Conservation (phyloP, 2,888 invertebrate genomes). For the Lasioglossum villosulum region DNA sequence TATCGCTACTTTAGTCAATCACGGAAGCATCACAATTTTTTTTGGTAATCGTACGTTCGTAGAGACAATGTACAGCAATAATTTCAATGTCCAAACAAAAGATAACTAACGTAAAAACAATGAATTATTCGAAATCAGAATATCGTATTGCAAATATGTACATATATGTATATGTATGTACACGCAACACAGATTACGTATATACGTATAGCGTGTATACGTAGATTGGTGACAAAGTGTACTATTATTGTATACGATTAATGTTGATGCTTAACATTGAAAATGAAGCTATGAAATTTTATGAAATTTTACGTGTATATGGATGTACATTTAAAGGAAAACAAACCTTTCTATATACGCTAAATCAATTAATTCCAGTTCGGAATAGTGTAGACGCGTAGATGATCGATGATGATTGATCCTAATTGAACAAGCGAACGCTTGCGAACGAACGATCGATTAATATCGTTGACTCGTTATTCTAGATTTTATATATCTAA, state of each 20-base stretch:
- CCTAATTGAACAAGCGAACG: slow-evolving; percentile 3
- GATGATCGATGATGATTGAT: slow-evolving; percentile 33
- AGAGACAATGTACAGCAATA: slow-evolving; percentile 45
- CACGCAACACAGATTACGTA: not conserved
- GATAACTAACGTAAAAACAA: slow-evolving; percentile 6
- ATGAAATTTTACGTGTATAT: slow-evolving; percentile 19
- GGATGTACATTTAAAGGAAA: not conserved
- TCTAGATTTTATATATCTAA: slow-evolving; percentile 20
- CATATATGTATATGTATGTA: not conserved
- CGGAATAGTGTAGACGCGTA: not conserved
- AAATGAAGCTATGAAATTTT: slow-evolving; percentile 22
- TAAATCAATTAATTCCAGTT: slow-evolving; percentile 17
- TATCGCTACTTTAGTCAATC: not conserved
- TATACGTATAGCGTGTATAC: not conserved
- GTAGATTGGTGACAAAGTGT: slow-evolving; percentile 31
- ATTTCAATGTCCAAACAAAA: slow-evolving; percentile 15
- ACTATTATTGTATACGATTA: slow-evolving; percentile 20
- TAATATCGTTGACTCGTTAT: slow-evolving; percentile 19
- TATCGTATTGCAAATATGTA: slow-evolving; percentile 16
- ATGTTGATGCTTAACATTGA: slow-evolving; percentile 18
- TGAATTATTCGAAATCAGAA: slow-evolving; percentile 11
- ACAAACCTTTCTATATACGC: slow-evolving; percentile 13
- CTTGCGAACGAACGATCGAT: slow-evolving; percentile 14
- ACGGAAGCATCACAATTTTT: not conserved
- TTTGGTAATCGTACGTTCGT: slow-evolving; percentile 34